Evolutionary conservation across 2,113 vertebrate genomes (phyloP).

Genomic region (Carassius gibelio): DNA sequence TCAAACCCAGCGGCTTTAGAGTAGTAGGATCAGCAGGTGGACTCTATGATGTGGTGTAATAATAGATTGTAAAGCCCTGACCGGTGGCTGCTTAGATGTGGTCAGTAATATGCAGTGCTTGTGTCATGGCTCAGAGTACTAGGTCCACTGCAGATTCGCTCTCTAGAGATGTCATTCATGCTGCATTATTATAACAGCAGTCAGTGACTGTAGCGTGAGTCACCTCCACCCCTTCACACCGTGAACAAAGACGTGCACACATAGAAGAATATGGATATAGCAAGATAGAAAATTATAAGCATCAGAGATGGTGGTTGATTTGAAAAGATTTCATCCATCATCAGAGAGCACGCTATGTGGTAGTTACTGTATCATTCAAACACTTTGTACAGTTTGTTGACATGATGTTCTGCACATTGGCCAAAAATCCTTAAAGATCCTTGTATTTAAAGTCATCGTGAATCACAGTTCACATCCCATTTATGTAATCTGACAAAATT

Average conservation of each 20-base stretch:
- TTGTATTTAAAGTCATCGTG: background rate
- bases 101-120: constrained; percentile 35
- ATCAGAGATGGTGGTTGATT: background rate
- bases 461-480: background rate
- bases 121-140: constrained; percentile 23
- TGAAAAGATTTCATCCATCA: background rate
- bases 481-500: background rate
- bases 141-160: constrained; percentile 36
- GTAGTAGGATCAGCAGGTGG: constrained; percentile 35
- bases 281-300: background rate
- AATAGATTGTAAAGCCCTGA: constrained; percentile 22
- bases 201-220: constrained; percentile 22
- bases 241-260: background rate
- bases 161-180: constrained; percentile 35
- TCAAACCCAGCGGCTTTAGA: constrained; percentile 18
- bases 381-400: background rate
- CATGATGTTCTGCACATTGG: background rate
- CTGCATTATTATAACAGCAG: constrained; percentile 48
- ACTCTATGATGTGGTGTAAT: constrained; percentile 33
- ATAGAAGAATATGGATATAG: background rate
- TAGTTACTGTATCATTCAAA: background rate
- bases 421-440: background rate
- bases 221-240: constrained; percentile 30
- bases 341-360: background rate
- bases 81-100: constrained; percentile 11